Percentiles rank a stretch among this genome's conserved stretches.
phyloP scores from a whole-genome alignment of 2,797 vertebrate genomes.

The Esox lucius region DNA sequence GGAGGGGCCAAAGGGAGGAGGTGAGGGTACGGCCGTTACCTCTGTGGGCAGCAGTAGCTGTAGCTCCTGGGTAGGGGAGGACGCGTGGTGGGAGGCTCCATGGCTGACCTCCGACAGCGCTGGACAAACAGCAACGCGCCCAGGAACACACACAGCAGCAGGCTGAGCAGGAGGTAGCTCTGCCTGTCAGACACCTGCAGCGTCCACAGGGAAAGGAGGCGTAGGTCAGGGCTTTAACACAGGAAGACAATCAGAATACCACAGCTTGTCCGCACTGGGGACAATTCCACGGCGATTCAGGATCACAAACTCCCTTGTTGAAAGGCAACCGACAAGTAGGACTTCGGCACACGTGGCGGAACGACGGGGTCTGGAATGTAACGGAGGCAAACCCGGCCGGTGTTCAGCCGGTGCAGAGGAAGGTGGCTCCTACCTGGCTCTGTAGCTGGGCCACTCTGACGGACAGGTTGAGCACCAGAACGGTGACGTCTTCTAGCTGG shows the following conservation, averaged over 20 bases:
- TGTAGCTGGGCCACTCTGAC: slow-evolving; percentile 83
- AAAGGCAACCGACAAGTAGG: not conserved
- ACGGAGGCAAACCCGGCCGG: not conserved
- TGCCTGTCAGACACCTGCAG: slow-evolving; percentile 89
- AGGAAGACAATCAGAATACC: not conserved
- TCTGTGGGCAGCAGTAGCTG: slow-evolving; percentile 85
- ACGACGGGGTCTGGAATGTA: not conserved
- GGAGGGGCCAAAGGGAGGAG: too few relatives aligned
- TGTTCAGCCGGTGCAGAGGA: too few relatives aligned
- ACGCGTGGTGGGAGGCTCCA: slow-evolving; percentile 61
- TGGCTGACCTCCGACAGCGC: slow-evolving; percentile 71
- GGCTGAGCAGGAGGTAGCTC: slow-evolving; percentile 85
- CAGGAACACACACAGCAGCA: slow-evolving; percentile 83
- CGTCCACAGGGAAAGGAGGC: not conserved
- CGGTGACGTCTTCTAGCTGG: slow-evolving; percentile 90
- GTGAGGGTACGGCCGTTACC: slow-evolving; percentile 66
- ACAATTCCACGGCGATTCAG: not conserved
- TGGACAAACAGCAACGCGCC: slow-evolving; percentile 83
- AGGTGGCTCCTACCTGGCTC: slow-evolving; percentile 76
- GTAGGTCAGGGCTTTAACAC: not conserved
- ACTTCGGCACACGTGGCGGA: not conserved
- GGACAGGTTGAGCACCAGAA: slow-evolving; percentile 88
- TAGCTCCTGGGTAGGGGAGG: slow-evolving; percentile 79
- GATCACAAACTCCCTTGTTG: not conserved
- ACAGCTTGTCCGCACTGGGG: not conserved